Evolutionary conservation across 2,888 invertebrate species (phyloP), one percentile per base, ranked within the genome.

Genomic region (Drosophila subquinaria): DNA sequence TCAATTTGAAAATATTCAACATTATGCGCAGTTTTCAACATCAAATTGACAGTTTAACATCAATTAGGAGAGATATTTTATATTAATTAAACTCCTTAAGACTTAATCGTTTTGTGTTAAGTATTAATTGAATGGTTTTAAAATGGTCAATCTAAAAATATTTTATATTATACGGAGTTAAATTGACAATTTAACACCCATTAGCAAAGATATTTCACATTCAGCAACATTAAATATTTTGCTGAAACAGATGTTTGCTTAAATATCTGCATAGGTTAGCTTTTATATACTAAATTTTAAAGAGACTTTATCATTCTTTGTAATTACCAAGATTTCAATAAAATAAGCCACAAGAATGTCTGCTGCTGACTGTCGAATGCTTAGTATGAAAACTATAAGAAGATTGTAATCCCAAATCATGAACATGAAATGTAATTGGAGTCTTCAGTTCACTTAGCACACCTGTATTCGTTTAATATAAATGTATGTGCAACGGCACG

Each of bases 401-500:
- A 36, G 72, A 64, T 65, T 61, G 43, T 43, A 64, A 65, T 59
- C 20, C 36, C 40, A 23, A 47, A 47, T 50, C 47, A 56, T 47
- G 47, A 15, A 17, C 48, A 30, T 27, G 27, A 27, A 56, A 38
- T 47, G 43, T 40, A 65, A 69, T 64, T 27, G 23, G 6, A 38
- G 42, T n/a, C 17, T 40, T 27, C 43, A 42, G 5, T 27, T 33
- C 57, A 48, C 17, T 35, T 36, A 27, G 20, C 43, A 43, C 42
- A 69, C 60, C 38, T 53, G 53, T 45, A 9, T 10, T 6, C 8
- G 53, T 33, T 11, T 11, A 13, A 36, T 11, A 20, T 51, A 17
- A 33, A 36, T 35, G 40, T 40, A 33, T 62, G 52, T 70, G 57
- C 38, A 66, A 27, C 33, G 43, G 55, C 78, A 74, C 59, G 82